Evolutionary conservation across 2,797 vertebrate genomes (phyloP), one percentile per base, ranked within the genome.

Genomic region (Scleropages formosus): DNA sequence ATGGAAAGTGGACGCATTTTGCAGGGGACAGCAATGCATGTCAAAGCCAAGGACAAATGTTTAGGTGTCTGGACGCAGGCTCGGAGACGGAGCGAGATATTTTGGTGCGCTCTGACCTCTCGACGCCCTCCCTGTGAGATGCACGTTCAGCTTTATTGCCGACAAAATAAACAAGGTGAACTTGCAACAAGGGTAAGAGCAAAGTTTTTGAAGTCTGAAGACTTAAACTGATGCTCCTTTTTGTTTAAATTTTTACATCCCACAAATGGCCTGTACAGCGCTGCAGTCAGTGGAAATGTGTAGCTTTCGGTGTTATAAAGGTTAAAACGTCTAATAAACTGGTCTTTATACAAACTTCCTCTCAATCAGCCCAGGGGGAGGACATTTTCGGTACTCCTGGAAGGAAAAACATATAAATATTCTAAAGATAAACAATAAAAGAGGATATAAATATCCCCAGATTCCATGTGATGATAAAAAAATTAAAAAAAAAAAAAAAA

Each of bases 71-170:
- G 64, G 60, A 74, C 13, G 24, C 47, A 49, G 10, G 65, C 20
- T 15, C 16, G 64, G 51, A 59, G 64, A 20, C 51, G 46, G 73
- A 44, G 46, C 65, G 74, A 12, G 26, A 13, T 46, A 16, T 44
- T 18, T 67, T 49, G 64, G 24, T 47, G 56, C 70, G 31, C 56
- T 65, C 24, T 59, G 71, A 77, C 53, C 64, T 77, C 64, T 31
- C 16, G 58, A 20, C 26, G 53, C 61, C 61, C 63, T 39, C 44
- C 61, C 72, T 44, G 46, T 22, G n/a, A 1, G 24, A 53, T 22
- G 64, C 46, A 49, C 58, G 72, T 58, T 65, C 75, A 72, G 47
- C 60, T 76, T 76, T 26, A 76, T 18, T 39, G 26, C 18, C 66
- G 58, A 76, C 53, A 46, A 13, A 64, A 69, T 12, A 20, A 59